These are phyloP conservation scores for Eilema depressum DNA, from an alignment of 2,888 invertebrate genomes.

Conservation along the genomic window DNA sequence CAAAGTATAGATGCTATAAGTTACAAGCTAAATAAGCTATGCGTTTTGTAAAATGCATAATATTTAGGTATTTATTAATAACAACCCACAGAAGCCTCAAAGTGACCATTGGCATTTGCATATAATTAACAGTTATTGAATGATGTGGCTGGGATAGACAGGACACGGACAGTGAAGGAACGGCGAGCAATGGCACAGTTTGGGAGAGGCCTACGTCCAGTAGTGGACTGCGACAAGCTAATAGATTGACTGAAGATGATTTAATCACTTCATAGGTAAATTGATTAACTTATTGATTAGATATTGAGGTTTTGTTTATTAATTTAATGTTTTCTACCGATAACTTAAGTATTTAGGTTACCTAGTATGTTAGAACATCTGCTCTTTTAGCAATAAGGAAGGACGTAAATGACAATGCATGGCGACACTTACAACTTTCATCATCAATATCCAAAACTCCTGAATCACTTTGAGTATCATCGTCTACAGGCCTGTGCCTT, in stretches of 20 bases:
- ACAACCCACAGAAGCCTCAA: neutral
- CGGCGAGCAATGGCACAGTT: too few relatives aligned
- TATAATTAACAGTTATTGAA: too few relatives aligned
- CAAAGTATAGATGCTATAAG: too few relatives aligned
- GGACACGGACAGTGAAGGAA: too few relatives aligned
- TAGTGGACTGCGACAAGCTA: too few relatives aligned
- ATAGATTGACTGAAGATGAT: neutral
- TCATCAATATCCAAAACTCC: constrained; percentile 68
- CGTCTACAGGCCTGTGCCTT: constrained; percentile 77
- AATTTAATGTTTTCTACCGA: neutral
- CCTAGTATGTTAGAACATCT: neutral
- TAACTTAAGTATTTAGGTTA: neutral
- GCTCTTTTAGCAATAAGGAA: neutral
- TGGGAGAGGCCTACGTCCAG: too few relatives aligned
- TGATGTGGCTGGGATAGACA: too few relatives aligned
- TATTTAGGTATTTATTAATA: too few relatives aligned
- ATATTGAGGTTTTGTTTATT: neutral
- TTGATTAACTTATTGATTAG: neutral
- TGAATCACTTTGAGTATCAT: constrained; percentile 79
- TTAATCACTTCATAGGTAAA: neutral
- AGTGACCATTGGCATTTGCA: neutral
- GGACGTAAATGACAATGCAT: neutral
- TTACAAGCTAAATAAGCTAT: too few relatives aligned
- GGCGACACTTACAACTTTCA: constrained; percentile 66
- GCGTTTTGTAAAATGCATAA: too few relatives aligned